Base-by-base conservation (phyloP, 2,113 vertebrate species). In the Rhombomys opimus region DNA sequence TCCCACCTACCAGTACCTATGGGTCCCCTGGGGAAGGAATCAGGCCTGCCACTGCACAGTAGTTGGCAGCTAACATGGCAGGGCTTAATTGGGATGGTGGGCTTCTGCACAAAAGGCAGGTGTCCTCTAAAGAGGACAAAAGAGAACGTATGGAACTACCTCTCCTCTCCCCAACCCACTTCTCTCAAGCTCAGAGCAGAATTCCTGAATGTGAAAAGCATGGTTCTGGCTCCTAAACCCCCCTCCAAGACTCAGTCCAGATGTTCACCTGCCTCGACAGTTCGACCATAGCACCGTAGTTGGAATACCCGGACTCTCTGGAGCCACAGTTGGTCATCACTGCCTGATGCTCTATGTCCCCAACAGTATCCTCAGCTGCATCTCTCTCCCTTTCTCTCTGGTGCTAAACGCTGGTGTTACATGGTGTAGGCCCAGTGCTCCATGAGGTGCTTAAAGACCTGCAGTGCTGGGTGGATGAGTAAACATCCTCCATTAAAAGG, bases 321-420 rank as follows among this genome's bases (percentile, higher is more conserved):
- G 52, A 38, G 54, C 84, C 54, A 23, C 6, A 2, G 35, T 65
- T 59, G 22, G 7, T 1, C 22, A 23, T 6, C 41, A 38, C 22
- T 7, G 3, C 70, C 46, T 38, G 32, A 32, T 17, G 27, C 61
- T 11, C 20, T 22, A n/a, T 13, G 22, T 35, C 9, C 78, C 35
- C 82, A 3, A 46, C 84, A 7, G 67, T 4, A 10, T 67, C n/a
- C 32, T 27, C 67, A 35, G 32, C 67, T 15, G 13, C 67, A 35
- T 13, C 25, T 50, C 7, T 46, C 38, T 75, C n/a, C 72, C 38
- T 8, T 11, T 1, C 20, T 72, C 75, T 50, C 59, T 78, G 22
- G 3, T n/a, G 63, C 41, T 11, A n/a, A 38, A 84, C 23, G 4
- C 59, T 5, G 27, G 3, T 0, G 22, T 41, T 22, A 0, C 1